Evolutionary conservation across 2,888 invertebrate genomes (phyloP), one percentile per base, ranked within the genome.

Genomic region (Serripes groenlandicus): DNA sequence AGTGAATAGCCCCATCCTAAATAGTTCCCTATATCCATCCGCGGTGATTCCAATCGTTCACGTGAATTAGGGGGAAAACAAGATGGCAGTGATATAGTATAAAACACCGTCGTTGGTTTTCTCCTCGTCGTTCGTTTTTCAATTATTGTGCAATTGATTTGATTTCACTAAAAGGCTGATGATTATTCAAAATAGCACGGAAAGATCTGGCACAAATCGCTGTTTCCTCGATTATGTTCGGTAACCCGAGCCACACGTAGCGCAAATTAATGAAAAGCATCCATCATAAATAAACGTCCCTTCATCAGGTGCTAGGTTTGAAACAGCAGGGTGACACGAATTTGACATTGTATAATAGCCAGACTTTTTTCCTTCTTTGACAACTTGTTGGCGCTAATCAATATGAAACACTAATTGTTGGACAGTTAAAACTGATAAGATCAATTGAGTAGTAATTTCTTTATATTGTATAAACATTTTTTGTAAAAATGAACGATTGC

Each of bases 91-190:
- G n/a, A 21, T 54, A n/a, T 54, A 21, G 64, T 34, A n/a, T n/a
- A 64, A 56, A 66, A 23, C 56, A 66, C 56, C 66, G 32, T 5
- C 49, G 52, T 21, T 30, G 34, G n/a, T 62, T 62, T 62, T 62
- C 34, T 62, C 62, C 34, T n/a, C n/a, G n/a, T n/a, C n/a, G n/a
- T n/a, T n/a, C 34, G 34, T 34, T 34, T 34, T 28, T 15, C 23
- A 58, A 77, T 78, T 75, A 68, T 86, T 80, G 73, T 78, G 80
- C 86, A 86, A 86, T 86, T 81, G 86, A 86, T 86, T 83, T 75
- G 73, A 83, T 86, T 86, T 86, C 86, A 68, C 76, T 86, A 83
- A 86, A 86, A 78, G 86, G 86, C 75, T 70, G 30, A 81, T 83
- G 81, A 86, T 86, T 86, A 86, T 86, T 83, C 83, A 81, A 64